phyloP scores from a whole-genome alignment of 1,140 invertebrate species.

The Zelostemma sp. region DNA sequence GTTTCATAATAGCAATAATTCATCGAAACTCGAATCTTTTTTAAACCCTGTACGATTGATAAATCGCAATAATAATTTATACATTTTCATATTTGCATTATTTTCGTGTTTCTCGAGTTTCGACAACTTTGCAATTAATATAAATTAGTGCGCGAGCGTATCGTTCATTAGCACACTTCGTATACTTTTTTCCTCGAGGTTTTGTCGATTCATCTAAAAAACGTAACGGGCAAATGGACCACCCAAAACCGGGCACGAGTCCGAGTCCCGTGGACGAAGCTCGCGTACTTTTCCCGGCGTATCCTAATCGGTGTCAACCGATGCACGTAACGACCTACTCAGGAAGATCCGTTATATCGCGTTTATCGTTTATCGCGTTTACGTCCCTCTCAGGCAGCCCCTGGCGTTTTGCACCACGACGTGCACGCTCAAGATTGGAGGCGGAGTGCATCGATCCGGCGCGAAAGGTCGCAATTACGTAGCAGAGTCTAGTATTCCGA shows the following conservation, averaged over 20 bases:
- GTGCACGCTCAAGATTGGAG: conserved; percentile 20
- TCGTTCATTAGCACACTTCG: no score
- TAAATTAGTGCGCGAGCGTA: no score
- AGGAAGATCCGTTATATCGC: conserved; percentile 63
- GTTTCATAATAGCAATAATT: no score
- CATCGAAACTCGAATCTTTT: no score
- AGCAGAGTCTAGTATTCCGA: conserved; percentile 1
- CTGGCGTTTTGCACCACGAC: conserved; percentile 5
- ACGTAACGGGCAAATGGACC: conserved; percentile 9
- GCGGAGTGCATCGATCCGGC: conserved; percentile 34
- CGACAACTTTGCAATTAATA: no score
- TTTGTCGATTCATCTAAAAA: conserved; percentile 4
- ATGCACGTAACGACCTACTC: conserved; percentile 69
- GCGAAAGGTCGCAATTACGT: conserved; percentile 28
- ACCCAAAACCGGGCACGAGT: conserved; percentile 22
- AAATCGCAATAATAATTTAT: no score
- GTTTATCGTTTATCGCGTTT: conserved; percentile 37
- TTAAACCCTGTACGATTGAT: no score
- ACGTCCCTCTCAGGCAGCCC: conserved; percentile 22
- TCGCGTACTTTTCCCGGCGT: conserved; percentile 51
- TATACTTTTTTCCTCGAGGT: no score
- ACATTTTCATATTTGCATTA: no score
- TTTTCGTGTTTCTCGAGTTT: no score
- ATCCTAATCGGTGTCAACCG: conserved; percentile 69
- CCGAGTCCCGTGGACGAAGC: not conserved